Evolutionary conservation across 2,113 vertebrate species (phyloP), one percentile per base, ranked within the genome.

Genomic region (Cyprinodon tularosa): DNA sequence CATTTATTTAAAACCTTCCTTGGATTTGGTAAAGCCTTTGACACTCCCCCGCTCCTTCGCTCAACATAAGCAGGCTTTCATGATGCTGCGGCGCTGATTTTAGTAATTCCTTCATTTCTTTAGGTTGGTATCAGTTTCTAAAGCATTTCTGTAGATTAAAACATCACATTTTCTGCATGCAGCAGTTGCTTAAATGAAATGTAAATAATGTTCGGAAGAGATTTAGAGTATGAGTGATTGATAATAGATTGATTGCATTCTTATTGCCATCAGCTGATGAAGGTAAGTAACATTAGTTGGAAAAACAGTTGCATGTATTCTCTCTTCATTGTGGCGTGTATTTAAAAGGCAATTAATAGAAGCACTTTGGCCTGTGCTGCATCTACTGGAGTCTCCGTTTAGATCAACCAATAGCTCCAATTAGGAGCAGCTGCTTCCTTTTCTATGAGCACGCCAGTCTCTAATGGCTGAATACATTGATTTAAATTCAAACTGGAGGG

Each of bases 401-500:
- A 92, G 88, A 93, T 93, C 90, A 94, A 86, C 80, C 87, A 76
- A 84, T 83, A 80, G 81, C 66, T 88, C 90, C 90, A 94, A 94
- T 94, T 94, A 94, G 91, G 77, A 82, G 77, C 81, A 59, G 67
- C 79, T 74, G 60, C 90, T 90, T 87, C 88, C 78, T 84, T 86
- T 83, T 82, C 73, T 90, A 86, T 87, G 82, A 88, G 89, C 77
- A 62, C 77, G 75, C 88, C 82, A 83, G 89, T 91, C 92, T 93
- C 92, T 94, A 94, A 94, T 93, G 92, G 88, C 91, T 86, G 76
- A 40, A 81, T 83, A 86, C 92, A 94, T 95, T 94, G 89, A 94
- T 94, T 95, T 92, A 93, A 94, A 94, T 93, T 92, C 91, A 94
- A 95, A 93, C 90, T 90, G 91, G 90, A 92, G 86, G 90, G 87